phyloP scores from a whole-genome alignment of 2,797 vertebrate genomes.

The Margarornis squamiger region DNA sequence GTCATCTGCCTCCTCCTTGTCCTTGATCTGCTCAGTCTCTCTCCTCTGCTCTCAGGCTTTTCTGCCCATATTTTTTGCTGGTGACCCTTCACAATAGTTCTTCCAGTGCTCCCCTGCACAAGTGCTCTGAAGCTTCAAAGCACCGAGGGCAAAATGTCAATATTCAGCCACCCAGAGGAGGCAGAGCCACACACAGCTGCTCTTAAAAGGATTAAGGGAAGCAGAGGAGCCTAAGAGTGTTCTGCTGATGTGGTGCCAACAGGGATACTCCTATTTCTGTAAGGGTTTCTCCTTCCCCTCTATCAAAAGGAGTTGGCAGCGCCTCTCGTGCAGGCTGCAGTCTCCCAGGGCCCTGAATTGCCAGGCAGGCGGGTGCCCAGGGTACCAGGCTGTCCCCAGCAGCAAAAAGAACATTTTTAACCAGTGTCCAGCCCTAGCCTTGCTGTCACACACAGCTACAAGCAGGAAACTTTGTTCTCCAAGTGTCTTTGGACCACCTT shows the following conservation, averaged over 20 bases:
- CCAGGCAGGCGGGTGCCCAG: background rate
- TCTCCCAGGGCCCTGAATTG: background rate
- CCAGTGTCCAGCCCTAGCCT: background rate
- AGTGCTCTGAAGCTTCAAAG: background rate
- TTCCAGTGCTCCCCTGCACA: background rate
- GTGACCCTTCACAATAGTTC: background rate
- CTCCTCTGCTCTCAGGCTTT: background rate
- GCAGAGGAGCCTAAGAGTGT: background rate
- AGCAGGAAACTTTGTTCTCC: background rate
- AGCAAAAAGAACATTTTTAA: background rate
- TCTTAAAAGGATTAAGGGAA: background rate
- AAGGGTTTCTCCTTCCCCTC: background rate
- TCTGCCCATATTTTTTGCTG: background rate
- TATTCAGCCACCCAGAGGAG: background rate
- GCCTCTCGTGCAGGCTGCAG: background rate
- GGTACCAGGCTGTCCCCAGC: background rate
- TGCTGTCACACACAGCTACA: background rate
- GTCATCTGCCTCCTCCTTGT: background rate
- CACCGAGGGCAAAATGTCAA: background rate
- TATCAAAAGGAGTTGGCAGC: background rate
- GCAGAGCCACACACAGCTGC: background rate
- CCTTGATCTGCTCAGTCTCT: background rate
- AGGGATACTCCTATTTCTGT: background rate
- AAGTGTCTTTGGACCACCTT: background rate
- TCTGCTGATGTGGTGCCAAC: background rate